Conservation (phyloP, 2,113 vertebrate genomes). For the Pteropus alecto region DNA sequence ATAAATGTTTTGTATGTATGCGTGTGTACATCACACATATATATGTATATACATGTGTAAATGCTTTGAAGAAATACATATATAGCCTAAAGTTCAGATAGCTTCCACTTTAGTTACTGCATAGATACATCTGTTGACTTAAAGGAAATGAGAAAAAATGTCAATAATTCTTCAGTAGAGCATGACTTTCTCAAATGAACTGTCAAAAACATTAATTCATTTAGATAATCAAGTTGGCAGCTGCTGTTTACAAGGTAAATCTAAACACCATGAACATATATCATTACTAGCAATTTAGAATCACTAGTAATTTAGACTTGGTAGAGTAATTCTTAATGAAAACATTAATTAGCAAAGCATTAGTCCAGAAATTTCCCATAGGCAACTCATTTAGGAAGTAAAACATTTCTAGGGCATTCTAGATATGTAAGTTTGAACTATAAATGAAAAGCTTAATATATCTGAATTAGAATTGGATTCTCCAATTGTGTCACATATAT, state of each 20-base stretch:
- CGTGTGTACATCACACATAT: not conserved
- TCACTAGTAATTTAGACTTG: slow-evolving; percentile 25
- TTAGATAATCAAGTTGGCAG: slow-evolving; percentile 51
- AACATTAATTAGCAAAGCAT: slow-evolving; percentile 64
- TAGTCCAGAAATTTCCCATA: not conserved
- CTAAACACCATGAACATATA: not conserved
- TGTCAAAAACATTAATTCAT: slow-evolving; percentile 32
- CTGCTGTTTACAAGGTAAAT: slow-evolving; percentile 49
- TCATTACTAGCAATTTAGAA: not conserved
- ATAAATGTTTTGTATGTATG: not conserved
- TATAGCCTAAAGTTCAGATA: not conserved
- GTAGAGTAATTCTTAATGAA: slow-evolving; percentile 45
- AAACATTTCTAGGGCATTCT: not conserved
- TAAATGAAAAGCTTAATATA: slow-evolving; percentile 61
- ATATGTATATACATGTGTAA: not conserved
- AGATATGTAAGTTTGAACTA: slow-evolving; percentile 27
- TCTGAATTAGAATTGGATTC: slow-evolving; percentile 39
- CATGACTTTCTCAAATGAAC: slow-evolving; percentile 65
- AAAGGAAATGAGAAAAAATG: slow-evolving; percentile 34
- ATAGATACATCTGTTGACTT: slow-evolving; percentile 39
- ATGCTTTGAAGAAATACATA: not conserved
- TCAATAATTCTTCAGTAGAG: slow-evolving; percentile 57
- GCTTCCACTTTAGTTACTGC: not conserved
- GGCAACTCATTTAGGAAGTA: slow-evolving; percentile 55
- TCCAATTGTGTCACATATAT: not conserved